A percentile compares a stretch with the other conserved stretches of the same genome.
Evolutionary conservation across 30 jellyfish, hydroid and myxozoan genomes (phyloP).

Genomic region (Hydra vulgaris): DNA sequence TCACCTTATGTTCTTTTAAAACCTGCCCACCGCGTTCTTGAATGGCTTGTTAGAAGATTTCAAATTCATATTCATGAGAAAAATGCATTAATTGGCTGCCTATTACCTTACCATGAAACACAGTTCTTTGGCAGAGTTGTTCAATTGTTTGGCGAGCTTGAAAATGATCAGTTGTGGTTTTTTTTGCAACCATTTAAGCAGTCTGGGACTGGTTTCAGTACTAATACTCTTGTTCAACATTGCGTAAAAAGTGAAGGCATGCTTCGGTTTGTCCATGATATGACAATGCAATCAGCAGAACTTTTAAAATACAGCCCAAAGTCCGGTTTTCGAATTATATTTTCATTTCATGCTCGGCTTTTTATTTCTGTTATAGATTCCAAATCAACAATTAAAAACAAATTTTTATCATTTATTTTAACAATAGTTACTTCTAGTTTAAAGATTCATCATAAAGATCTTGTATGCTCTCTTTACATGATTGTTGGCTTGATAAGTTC

Average conservation of each 20-base stretch:
- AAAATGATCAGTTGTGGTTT: conserved; percentile 43
- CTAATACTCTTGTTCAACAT: conserved; percentile 44
- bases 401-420: conserved; percentile 31
- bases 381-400: conserved; percentile 1
- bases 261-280: conserved; percentile 40
- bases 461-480: conserved; percentile 50
- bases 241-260: conserved; percentile 35
- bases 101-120: conserved; percentile 87
- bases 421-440: conserved; percentile 49
- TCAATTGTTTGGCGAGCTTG: conserved; percentile 23
- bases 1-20: conserved; percentile 68
- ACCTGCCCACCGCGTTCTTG: conserved; percentile 68
- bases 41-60: conserved; percentile 80
- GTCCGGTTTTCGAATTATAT: conserved; percentile 32
- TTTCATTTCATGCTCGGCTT: conserved; percentile 58
- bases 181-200: conserved; percentile 38
- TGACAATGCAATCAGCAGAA: conserved; percentile 44
- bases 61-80: conserved; percentile 43
- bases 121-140: conserved; percentile 58
- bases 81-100: conserved; percentile 49
- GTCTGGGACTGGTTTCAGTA: conserved; percentile 50
- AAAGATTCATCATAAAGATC: conserved; percentile 44
- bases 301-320: conserved; percentile 10
- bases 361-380: conserved; percentile 46
- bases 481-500: conserved; percentile 42